Percentiles rank a stretch among this genome's conserved stretches.
These are phyloP conservation scores for Liodrosophila aerea DNA, from an alignment of 2,888 invertebrate species.

Conservation along the genomic window DNA sequence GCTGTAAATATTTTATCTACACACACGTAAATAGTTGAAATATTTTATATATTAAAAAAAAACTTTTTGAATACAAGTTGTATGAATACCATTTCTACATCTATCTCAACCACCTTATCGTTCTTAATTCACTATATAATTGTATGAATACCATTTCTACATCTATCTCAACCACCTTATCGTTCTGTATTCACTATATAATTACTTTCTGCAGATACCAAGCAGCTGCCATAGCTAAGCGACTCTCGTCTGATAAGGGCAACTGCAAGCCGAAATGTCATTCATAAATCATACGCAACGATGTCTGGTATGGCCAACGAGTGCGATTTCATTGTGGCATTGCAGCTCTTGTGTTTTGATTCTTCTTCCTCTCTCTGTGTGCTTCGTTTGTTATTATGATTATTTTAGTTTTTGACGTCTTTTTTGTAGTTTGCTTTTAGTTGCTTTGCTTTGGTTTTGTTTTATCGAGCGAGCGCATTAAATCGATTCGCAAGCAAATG, in stretches of 20 bases:
- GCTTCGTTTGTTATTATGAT: slow-evolving; percentile 35
- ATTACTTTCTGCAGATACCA: slow-evolving; percentile 5
- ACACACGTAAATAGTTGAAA: too few relatives aligned
- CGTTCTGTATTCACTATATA: too few relatives aligned
- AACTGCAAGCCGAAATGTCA: slow-evolving; percentile 69
- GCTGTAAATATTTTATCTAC: too few relatives aligned
- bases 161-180: too few relatives aligned
- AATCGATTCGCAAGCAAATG: slow-evolving; percentile 81
- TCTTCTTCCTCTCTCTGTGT: too few relatives aligned
- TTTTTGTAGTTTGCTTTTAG: slow-evolving; percentile 7
- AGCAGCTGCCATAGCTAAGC: background rate
- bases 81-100: too few relatives aligned
- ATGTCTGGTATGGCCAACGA: slow-evolving; percentile 40
- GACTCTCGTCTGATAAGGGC: background rate
- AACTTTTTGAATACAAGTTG: too few relatives aligned
- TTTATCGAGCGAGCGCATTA: slow-evolving; percentile 50
- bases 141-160: too few relatives aligned
- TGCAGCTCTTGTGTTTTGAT: background rate
- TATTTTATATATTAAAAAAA: too few relatives aligned
- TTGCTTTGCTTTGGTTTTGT: slow-evolving; percentile 8
- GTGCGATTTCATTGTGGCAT: slow-evolving; percentile 38
- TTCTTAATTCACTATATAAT: too few relatives aligned
- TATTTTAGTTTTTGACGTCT: slow-evolving; percentile 14
- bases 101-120: too few relatives aligned
- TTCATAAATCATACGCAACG: slow-evolving; percentile 78